Conservation (phyloP, 2,888 invertebrate genomes). For the Melipona beecheii region DNA sequence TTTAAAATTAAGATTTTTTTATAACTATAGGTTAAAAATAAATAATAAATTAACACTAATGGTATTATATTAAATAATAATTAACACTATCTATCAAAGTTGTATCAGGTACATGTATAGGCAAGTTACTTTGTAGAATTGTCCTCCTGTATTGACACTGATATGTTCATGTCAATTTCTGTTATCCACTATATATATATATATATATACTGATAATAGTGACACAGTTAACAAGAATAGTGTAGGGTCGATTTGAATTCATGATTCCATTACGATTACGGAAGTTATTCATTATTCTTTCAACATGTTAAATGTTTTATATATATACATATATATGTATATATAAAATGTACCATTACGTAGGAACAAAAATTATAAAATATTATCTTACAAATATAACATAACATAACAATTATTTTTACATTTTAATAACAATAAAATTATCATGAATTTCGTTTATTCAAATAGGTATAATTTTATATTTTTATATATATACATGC, state of each 20-base stretch:
- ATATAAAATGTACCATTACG: background rate
- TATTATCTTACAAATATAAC: background rate
- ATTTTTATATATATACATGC: background rate
- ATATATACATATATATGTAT: background rate
- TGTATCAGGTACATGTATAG: slow-evolving; percentile 11
- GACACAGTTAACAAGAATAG: slow-evolving; percentile 23
- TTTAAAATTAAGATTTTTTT: background rate
- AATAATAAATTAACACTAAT: background rate
- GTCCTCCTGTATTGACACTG: slow-evolving; percentile 32
- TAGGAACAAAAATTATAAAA: slow-evolving; percentile 2
- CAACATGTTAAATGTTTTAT: background rate
- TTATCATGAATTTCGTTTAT: background rate
- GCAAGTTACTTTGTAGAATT: slow-evolving; percentile 10
- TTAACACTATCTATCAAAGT: background rate
- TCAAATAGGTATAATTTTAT: background rate
- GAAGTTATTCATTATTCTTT: slow-evolving; percentile 18
- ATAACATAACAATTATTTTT: background rate
- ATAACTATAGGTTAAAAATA: background rate
- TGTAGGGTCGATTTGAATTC: slow-evolving; percentile 44
- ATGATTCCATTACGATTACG: slow-evolving; percentile 29
- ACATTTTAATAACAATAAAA: background rate
- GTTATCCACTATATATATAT: slow-evolving; percentile 6
- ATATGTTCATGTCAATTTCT: slow-evolving; percentile 1
- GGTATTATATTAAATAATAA: background rate
- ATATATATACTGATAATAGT: slow-evolving; percentile 55